Evolutionary conservation across 2,888 invertebrate species (phyloP), one percentile per base, ranked within the genome.

Genomic region (Troilus luridus): DNA sequence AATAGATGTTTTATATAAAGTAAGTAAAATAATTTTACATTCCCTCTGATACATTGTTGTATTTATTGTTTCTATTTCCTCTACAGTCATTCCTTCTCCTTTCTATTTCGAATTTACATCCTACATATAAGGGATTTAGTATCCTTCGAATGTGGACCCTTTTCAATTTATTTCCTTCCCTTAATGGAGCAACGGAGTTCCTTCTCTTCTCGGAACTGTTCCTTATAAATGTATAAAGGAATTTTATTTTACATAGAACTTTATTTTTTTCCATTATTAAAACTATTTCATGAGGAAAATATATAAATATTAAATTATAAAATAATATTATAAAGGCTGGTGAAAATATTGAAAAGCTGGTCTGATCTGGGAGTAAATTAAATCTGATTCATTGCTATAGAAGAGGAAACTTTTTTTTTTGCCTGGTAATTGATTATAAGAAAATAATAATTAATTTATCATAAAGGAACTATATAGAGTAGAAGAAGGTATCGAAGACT

Each of bases 361-460:
- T 64, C 64, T 64, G n/a, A 9, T 24, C n/a, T 19, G 9, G n/a
- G 10, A 64, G n/a, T n/a, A 10, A 41, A 64, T 64, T 12, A 64
- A n/a, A 10, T 24, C n/a, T n/a, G 64, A 64, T n/a, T 64, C 10
- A n/a, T 24, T 64, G 10, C n/a, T n/a, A 10, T 6, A 21, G 10
- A 10, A 24, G n/a, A 64, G 9, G 8, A n/a, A 64, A 9, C n/a
- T 64, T 64, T 10, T 64, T n/a, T 12, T 8, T 8, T 10, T 64
- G 1, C 64, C 9, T 7, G 7, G 64, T 2, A 8, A n/a, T 11
- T 64, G 64, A 64, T n/a, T 62, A 64, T 64, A n/a, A 19, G 64
- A n/a, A 64, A 64, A 64, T 64, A 64, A n/a, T 21, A 64, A 64
- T 64, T 64, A 64, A n/a, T 64, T 64, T 64, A n/a, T n/a, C 64